Evolutionary conservation across 2,888 invertebrate genomes (phyloP).

Genomic region (Amitus sp.): DNA sequence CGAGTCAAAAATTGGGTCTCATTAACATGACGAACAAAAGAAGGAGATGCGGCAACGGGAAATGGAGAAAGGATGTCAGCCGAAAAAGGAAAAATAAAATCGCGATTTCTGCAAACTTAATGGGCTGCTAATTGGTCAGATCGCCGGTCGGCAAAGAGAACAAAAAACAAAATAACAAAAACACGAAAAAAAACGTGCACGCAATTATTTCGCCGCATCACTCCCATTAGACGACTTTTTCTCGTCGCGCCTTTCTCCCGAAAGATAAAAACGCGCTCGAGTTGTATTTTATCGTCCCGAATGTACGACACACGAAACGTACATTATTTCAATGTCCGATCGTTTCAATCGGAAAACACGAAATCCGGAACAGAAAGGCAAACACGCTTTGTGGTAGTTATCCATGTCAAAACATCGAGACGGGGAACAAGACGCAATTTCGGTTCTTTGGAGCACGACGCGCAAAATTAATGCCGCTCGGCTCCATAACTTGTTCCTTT

Average conservation of each 20-base stretch:
- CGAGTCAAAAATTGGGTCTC: conserved; percentile 40
- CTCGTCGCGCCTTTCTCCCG: not conserved
- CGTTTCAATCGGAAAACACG: no score
- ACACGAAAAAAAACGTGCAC: conserved; percentile 10
- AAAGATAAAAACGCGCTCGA: not conserved
- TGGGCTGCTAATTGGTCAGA: conserved; percentile 19
- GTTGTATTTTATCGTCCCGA: no score
- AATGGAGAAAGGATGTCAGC: conserved; percentile 36
- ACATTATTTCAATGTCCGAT: no score
- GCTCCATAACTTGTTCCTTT: conserved; percentile 19
- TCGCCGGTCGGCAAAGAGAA: no score
- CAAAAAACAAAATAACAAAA: no score
- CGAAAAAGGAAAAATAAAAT: conserved; percentile 29
- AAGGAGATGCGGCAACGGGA: conserved; percentile 26
- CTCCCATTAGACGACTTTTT: conserved; percentile 8
- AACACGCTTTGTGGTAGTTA: not conserved
- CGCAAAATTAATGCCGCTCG: no score
- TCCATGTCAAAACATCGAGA: not conserved
- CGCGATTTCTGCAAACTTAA: conserved; percentile 24
- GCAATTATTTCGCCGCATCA: conserved; percentile 7
- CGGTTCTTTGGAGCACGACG: conserved; percentile 24
- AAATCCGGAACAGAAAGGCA: not conserved
- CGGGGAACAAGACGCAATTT: not conserved
- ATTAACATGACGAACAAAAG: conserved; percentile 43
- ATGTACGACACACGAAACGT: no score